Evolutionary conservation across 2,113 vertebrate genomes (phyloP).

Genomic region (Odontophorus gujanensis): DNA sequence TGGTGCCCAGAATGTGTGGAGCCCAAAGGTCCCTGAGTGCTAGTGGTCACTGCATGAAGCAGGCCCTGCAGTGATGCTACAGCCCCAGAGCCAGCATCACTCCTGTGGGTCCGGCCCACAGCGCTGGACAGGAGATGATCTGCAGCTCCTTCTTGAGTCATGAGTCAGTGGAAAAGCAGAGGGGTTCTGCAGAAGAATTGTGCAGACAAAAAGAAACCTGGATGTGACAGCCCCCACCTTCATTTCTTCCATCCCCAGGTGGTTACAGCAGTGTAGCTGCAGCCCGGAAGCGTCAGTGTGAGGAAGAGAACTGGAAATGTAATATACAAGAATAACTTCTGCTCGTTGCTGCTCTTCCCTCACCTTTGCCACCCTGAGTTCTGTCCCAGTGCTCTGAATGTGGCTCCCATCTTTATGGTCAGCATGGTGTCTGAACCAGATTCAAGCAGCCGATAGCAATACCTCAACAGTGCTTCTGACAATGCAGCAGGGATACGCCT

Average conservation of each 20-base stretch:
- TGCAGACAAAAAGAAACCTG: neutral
- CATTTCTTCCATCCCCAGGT: neutral
- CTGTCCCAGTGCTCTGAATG: neutral
- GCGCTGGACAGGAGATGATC: neutral
- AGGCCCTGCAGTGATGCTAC: neutral
- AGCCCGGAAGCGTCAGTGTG: accelerated
- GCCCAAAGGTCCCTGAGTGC: neutral
- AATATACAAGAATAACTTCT: neutral
- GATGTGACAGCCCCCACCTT: neutral
- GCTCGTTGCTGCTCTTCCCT: neutral
- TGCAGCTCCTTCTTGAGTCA: neutral
- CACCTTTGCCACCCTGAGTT: accelerated
- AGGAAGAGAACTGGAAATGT: neutral
- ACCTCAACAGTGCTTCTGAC: neutral
- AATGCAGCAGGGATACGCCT: neutral
- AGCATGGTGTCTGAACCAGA: neutral
- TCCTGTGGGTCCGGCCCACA: too few species aligned
- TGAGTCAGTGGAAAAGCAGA: neutral
- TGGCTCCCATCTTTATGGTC: neutral
- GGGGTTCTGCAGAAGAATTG: neutral
- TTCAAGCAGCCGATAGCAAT: neutral
- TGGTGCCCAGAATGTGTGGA: accelerated
- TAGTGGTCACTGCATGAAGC: accelerated
- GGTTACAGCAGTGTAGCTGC: neutral
- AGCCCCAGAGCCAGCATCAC: accelerated